Percentiles rank a stretch among this genome's conserved stretches.
Evolutionary conservation across 1,140 invertebrate genomes (phyloP).

Genomic region (Pseudachorutes palmiensis): DNA sequence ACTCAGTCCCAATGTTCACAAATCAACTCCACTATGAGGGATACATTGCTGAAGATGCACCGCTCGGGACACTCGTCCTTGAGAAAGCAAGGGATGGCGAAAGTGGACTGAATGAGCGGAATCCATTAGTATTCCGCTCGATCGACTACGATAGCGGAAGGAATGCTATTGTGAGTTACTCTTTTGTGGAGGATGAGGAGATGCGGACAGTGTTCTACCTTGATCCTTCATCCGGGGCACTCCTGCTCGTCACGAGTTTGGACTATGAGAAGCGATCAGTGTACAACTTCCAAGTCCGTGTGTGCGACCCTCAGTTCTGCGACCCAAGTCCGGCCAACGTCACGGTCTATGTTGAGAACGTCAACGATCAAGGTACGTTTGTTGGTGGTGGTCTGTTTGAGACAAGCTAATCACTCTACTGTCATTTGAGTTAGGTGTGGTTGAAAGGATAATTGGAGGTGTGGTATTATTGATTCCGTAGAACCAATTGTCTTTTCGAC

Average conservation of each 20-base stretch:
- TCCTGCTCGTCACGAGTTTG: slow-evolving; percentile 63
- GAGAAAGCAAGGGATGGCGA: slow-evolving; percentile 39
- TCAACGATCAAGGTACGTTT: slow-evolving; percentile 24
- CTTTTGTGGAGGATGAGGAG: slow-evolving; percentile 62
- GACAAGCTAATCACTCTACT: slow-evolving; percentile 1
- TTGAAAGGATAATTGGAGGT: no score
- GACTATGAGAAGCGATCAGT: slow-evolving; percentile 67
- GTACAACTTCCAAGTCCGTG: slow-evolving; percentile 74
- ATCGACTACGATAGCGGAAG: slow-evolving; percentile 69
- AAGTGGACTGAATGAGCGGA: background rate
- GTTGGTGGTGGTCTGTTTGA: background rate
- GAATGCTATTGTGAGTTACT: slow-evolving; percentile 72
- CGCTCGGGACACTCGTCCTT: slow-evolving; percentile 61
- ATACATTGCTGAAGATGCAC: slow-evolving; percentile 61
- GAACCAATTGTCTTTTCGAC: slow-evolving; percentile 51
- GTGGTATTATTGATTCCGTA: no score
- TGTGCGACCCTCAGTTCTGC: slow-evolving; percentile 71
- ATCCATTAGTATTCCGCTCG: slow-evolving; percentile 67
- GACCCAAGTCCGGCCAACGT: slow-evolving; percentile 55
- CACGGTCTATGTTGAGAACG: slow-evolving; percentile 56
- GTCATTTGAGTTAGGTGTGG: no score
- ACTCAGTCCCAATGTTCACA: slow-evolving; percentile 37
- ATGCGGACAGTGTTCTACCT: slow-evolving; percentile 62
- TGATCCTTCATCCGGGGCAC: slow-evolving; percentile 78
- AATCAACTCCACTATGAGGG: slow-evolving; percentile 61